Conservation (phyloP, 2,113 vertebrate genomes). For the Mormoops blainvillei region DNA sequence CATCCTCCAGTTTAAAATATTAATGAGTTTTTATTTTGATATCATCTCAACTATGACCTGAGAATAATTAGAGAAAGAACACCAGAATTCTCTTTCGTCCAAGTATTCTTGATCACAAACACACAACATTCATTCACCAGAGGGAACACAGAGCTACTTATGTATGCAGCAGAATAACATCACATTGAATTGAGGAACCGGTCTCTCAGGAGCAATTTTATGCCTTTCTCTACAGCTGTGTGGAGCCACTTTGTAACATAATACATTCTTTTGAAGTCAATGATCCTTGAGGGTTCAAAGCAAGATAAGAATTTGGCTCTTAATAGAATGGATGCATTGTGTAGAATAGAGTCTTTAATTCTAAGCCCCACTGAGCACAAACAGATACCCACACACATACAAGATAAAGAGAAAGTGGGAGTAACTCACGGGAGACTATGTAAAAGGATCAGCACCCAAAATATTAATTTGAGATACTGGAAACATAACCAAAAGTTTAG, state of each 20-base stretch:
- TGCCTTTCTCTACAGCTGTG: constrained; percentile 65
- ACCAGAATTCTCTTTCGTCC: not conserved
- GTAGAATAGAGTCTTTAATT: constrained; percentile 60
- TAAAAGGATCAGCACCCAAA: constrained; percentile 14
- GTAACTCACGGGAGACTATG: constrained; percentile 10
- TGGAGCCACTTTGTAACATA: constrained; percentile 69
- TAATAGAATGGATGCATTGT: constrained; percentile 51
- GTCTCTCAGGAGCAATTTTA: constrained; percentile 68
- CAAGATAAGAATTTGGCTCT: constrained; percentile 69
- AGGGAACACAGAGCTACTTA: constrained; percentile 50
- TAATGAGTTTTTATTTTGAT: constrained; percentile 49
- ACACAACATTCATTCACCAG: not conserved
- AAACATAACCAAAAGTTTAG: not conserved
- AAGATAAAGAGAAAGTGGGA: not conserved
- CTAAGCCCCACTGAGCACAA: constrained; percentile 46
- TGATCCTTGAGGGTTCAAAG: constrained; percentile 73
- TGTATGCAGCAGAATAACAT: constrained; percentile 55
- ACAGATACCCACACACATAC: not conserved
- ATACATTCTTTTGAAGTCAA: constrained; percentile 76
- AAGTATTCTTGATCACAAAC: not conserved
- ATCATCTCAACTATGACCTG: not conserved
- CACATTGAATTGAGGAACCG: constrained; percentile 58
- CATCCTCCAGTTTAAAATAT: constrained; percentile 2
- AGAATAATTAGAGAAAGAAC: not conserved
- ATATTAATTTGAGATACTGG: constrained; percentile 3